Base-by-base conservation (phyloP, 2,797 vertebrate genomes). In the Sebastes matsubarae region DNA sequence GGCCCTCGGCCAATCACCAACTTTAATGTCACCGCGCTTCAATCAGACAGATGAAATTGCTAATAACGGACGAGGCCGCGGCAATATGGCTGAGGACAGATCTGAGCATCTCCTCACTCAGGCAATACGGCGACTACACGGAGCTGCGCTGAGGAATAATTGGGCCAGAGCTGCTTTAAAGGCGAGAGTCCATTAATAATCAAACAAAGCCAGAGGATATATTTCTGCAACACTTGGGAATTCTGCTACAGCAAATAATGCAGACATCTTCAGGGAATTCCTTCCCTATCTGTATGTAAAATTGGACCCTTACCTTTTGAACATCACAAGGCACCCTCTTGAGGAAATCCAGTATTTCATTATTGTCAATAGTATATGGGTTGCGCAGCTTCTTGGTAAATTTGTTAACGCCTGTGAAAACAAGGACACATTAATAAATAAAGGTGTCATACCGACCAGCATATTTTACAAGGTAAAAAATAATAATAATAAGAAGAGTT, bases 331-430 rank as follows among this genome's bases (percentile, higher is more conserved):
- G 99, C 83, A 99, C 97, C 95, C 98, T 97, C 96, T 97, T 97
- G 96, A 99, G 97, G 94, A 99, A 99, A 96, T 99, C 97, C 89
- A 99, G 96, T 69, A 99, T 93, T 95, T 98, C 97, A 89, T 97
- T 99, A 95, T 95, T 97, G 95, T 99, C 97, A 27, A 99, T 96
- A 92, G 95, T 88, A 50, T 98, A 97, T 65, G 98, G 98, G 93
- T 96, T 98, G 94, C 97, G 96, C 85, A 99, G 96, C 95, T 96
- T 99, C 97, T 98, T 99, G 85, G 98, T 98, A 94, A 99, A 99
- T 97, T 97, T 99, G 96, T 98, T 97, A 96, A 99, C 95, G 89
- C 99, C 99, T 99, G 94, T 82, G 88, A 54, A 93, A 92, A 91
- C 85, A 92, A 91, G 82, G 81, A 75, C 75, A 72, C 82, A 88